These are phyloP conservation scores for Morpho deidamia DNA, from an alignment of 2,888 invertebrate genomes.

Conservation along the genomic window DNA sequence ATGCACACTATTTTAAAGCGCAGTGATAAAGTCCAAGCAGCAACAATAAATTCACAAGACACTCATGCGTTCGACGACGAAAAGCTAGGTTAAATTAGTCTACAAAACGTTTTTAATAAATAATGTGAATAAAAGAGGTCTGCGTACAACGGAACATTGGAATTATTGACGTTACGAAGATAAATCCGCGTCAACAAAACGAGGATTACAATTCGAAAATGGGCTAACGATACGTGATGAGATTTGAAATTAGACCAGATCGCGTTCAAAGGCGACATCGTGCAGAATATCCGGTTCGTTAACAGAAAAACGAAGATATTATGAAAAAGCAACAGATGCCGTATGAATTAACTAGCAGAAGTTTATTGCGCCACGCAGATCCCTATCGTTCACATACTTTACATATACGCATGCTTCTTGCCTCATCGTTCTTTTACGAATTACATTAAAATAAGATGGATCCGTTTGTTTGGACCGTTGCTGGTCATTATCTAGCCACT, in stretches of 20 bases:
- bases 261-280: conserved; percentile 14
- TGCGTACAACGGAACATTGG: conserved; percentile 49
- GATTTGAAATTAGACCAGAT: conserved; percentile 22
- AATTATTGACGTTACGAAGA: conserved; percentile 27
- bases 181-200: conserved; percentile 26
- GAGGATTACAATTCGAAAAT: conserved; percentile 21
- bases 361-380: conserved; percentile 46
- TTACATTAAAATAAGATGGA: conserved; percentile 73
- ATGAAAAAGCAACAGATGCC: not conserved
- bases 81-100: not conserved
- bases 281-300: conserved; percentile 22
- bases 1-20: conserved; percentile 25
- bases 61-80: conserved; percentile 5
- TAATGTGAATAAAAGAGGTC: conserved; percentile 65
- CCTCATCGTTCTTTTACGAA: conserved; percentile 69
- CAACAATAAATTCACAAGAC: not conserved
- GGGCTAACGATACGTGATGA: conserved; percentile 23
- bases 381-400: conserved; percentile 49
- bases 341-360: conserved; percentile 4
- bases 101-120: conserved; percentile 27
- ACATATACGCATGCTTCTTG: conserved; percentile 82
- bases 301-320: conserved; percentile 8
- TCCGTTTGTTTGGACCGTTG: conserved; percentile 33
- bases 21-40: not conserved
- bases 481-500: conserved; percentile 36